Percentiles rank a stretch among this genome's conserved stretches.
Evolutionary conservation across 2,888 invertebrate genomes (phyloP).

Genomic region (Platerodrilus igneus): DNA sequence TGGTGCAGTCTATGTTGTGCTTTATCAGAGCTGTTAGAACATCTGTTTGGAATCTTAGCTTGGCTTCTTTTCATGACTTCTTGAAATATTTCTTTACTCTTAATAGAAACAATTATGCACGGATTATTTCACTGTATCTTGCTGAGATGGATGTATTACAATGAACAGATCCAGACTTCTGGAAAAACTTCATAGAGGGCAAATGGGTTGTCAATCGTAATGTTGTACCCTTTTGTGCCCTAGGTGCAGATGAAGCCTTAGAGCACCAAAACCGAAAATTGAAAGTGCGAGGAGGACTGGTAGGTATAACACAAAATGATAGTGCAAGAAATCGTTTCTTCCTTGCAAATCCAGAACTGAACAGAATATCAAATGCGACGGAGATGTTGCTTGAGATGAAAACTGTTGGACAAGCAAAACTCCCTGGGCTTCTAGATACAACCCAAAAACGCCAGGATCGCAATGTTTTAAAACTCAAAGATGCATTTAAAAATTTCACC

Average conservation of each 20-base stretch:
- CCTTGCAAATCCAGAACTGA: conserved; percentile 5
- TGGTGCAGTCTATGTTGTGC: conserved; percentile 5
- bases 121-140: conserved; percentile 1
- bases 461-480: conserved; percentile 3
- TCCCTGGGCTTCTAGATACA: conserved; percentile 3
- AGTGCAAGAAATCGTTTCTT: conserved; percentile 7
- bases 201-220: conserved; percentile 9
- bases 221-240: conserved; percentile 1
- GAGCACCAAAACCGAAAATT: conserved; percentile 6
- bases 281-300: conserved; percentile 3
- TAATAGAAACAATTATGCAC: conserved; percentile 2
- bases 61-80: conserved; percentile 1
- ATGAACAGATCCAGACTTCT: conserved; percentile 4
- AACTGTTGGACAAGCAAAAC: conserved; percentile 3
- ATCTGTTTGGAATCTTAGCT: too few relatives aligned
- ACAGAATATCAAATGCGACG: conserved; percentile 5
- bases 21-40: conserved; percentile 4
- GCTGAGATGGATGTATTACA: conserved; percentile 6
- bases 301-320: conserved; percentile 7
- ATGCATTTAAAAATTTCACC: conserved; percentile 2
- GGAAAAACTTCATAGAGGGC: conserved; percentile 6
- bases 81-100: conserved; percentile 3
- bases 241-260: conserved; percentile 7
- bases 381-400: conserved; percentile 5
- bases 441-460: conserved; percentile 8